phyloP scores from a whole-genome alignment of 2,888 invertebrate genomes.

The Zootermopsis nevadensis region DNA sequence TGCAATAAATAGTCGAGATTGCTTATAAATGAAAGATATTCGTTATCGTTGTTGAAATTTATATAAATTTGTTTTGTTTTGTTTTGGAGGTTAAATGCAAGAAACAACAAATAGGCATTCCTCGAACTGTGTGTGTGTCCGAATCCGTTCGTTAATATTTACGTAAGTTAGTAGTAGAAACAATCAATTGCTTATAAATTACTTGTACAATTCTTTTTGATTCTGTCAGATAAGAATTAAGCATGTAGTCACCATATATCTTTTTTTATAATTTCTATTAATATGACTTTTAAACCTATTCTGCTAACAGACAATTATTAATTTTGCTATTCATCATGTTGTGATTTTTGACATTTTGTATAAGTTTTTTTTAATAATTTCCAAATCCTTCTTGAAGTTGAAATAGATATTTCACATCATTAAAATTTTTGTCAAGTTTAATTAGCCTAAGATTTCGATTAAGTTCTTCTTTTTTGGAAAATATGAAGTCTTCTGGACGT shows the following conservation, averaged over 20 bases:
- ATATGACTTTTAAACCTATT: background rate
- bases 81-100: too few relatives aligned
- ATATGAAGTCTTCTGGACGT: slow-evolving; percentile 30
- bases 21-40: too few relatives aligned
- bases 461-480: background rate
- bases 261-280: background rate
- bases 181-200: too few relatives aligned
- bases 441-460: slow-evolving; percentile 8
- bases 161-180: too few relatives aligned
- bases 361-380: background rate
- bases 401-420: background rate
- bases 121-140: too few relatives aligned
- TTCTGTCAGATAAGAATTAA: too few relatives aligned
- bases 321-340: background rate
- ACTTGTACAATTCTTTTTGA: too few relatives aligned
- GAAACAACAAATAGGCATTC: too few relatives aligned
- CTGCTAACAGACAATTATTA: background rate
- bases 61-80: too few relatives aligned
- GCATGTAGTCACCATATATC: background rate
- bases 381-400: background rate
- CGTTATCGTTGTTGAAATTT: too few relatives aligned
- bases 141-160: too few relatives aligned
- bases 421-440: background rate
- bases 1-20: too few relatives aligned
- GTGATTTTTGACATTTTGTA: background rate